These are phyloP conservation scores for Hololepta plana DNA, from an alignment of 2,888 invertebrate species.

Conservation along the genomic window DNA sequence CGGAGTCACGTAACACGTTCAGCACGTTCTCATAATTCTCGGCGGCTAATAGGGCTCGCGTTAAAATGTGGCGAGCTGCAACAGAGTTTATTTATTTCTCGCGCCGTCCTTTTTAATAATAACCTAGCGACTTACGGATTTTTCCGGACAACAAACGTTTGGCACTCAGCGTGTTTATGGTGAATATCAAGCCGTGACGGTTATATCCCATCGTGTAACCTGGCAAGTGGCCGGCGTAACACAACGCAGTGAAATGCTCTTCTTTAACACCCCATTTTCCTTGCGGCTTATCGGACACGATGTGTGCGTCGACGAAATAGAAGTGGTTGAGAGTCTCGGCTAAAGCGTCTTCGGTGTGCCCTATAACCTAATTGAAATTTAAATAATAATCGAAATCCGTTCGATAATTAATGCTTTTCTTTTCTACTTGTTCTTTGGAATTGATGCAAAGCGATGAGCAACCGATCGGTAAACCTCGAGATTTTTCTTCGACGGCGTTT, in stretches of 20 bases:
- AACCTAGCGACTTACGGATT: conserved; percentile 72
- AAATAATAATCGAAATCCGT: no score
- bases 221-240: conserved; percentile 75
- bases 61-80: conserved; percentile 64
- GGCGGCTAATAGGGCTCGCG: conserved; percentile 55
- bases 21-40: conserved; percentile 51
- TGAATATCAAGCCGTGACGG: conserved; percentile 64
- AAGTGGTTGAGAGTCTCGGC: conserved; percentile 60
- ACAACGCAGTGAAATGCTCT: conserved; percentile 66
- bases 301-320: conserved; percentile 67
- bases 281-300: conserved; percentile 48
- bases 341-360: conserved; percentile 75
- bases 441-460: conserved; percentile 65
- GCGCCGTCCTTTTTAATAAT: no score
- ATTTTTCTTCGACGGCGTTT: conserved; percentile 32
- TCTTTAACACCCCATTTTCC: conserved; percentile 44
- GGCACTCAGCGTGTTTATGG: conserved; percentile 69
- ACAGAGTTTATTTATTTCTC: no score
- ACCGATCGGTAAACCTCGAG: conserved; percentile 37
- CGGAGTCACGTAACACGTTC: conserved; percentile 51
- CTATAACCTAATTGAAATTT: no score
- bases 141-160: conserved; percentile 47
- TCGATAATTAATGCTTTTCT: not conserved
- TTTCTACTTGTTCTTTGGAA: conserved; percentile 38
- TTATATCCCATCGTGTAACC: conserved; percentile 85